Conservation (phyloP, 2,888 invertebrate species). For the Phasia obesa region DNA sequence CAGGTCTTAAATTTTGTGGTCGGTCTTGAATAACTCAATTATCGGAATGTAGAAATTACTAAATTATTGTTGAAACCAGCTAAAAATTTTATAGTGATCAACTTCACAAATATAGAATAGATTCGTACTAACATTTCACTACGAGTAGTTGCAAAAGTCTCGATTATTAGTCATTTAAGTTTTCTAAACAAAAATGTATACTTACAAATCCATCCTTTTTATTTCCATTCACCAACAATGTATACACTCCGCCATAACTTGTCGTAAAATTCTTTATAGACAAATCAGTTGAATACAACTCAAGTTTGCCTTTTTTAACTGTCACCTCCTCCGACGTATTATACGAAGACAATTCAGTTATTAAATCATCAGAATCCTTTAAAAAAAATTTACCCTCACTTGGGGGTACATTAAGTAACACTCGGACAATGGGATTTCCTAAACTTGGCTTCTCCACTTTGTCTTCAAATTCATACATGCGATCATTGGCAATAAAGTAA, state of each 20-base stretch:
- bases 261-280: slow-evolving; percentile 79
- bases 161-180: too few species aligned
- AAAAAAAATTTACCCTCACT: slow-evolving; percentile 73
- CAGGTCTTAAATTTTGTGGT: too few species aligned
- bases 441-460: slow-evolving; percentile 75
- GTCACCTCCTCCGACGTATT: slow-evolving; percentile 75
- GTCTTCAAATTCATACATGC: slow-evolving; percentile 77
- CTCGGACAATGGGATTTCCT: slow-evolving; percentile 80
- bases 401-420: slow-evolving; percentile 77
- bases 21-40: too few species aligned
- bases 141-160: too few species aligned
- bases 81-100: too few species aligned
- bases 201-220: slow-evolving; percentile 81
- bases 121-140: too few species aligned
- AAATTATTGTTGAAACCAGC: too few species aligned
- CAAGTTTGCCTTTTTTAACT: slow-evolving; percentile 73
- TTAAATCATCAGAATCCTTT: slow-evolving; percentile 53
- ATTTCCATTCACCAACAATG: slow-evolving; percentile 82
- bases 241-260: slow-evolving; percentile 87
- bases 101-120: too few species aligned
- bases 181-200: too few species aligned
- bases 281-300: slow-evolving; percentile 72
- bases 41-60: too few species aligned
- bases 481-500: slow-evolving; percentile 76
- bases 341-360: slow-evolving; percentile 54